Base-by-base conservation (phyloP, 2,797 vertebrate species). In the Choloepus didactylus region DNA sequence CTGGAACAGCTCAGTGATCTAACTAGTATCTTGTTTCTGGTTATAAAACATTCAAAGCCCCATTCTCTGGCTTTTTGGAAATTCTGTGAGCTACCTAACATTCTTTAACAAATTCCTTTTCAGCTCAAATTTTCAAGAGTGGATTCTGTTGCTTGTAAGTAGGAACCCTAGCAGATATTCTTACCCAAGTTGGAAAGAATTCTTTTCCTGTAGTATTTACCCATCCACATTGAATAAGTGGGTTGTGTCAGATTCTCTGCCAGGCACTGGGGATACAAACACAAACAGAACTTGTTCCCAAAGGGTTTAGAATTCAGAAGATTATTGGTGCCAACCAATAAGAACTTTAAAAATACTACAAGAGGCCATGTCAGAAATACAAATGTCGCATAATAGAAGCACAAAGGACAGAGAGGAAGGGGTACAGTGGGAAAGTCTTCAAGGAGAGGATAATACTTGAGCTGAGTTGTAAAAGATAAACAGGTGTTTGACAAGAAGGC, bases 41-140 rank as follows among this genome's bases (percentile, higher is more conserved):
- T 75, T 77, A 31, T 19, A 27, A 69, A 92, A 54, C 21, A 67
- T 44, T n/a, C 51, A 67, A 70, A 60, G 16, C 6, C 49, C 66
- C 21, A 56, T 92, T 87, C 19, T 79, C 29, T 18, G 44, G 41
- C 70, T 87, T 96, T 85, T 83, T 90, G 60, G 81, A 87, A 93
- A 64, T 87, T 49, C 76, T 84, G 56, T 88, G 38, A 75, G 38
- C 69, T 89, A 69, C 38, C 14, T 70, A 14, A 1, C 44, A 35
- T 51, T 49, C 21, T 72, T 95, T 72, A 87, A 60, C 49, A 95
- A 72, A 75, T 87, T 87, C 38, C 46, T 93, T 88, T 79, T 60
- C 31, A 83, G 27, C 25, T 89, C 80, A 89, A 73, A 89, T 87
- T 80, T 92, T 54, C 54, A 92, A 89, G 19, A 89, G 59, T 89